A percentile compares a stretch with the other conserved stretches of the same genome.
These are phyloP conservation scores for Damaliscus lunatus DNA, from an alignment of 2,113 vertebrate species.

Conservation along the genomic window DNA sequence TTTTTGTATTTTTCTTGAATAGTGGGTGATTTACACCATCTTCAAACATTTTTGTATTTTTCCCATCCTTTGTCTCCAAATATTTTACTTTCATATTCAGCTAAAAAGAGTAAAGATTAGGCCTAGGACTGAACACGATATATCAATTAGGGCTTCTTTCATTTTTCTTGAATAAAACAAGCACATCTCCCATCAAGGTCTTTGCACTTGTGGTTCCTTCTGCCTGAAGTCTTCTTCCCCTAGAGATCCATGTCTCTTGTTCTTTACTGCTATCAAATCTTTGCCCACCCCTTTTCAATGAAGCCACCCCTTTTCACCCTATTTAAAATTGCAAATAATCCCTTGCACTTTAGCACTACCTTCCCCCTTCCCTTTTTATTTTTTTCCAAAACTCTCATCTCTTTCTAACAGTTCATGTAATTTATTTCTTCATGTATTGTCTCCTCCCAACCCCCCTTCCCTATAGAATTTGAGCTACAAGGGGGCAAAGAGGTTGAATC, in stretches of 20 bases:
- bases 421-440: not conserved
- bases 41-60: not conserved
- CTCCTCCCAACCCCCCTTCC: not conserved
- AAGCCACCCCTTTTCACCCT: not conserved
- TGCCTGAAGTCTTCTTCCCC: not conserved
- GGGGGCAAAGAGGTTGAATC: not conserved
- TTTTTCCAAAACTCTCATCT: not conserved
- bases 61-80: constrained; percentile 11
- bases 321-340: constrained; percentile 23
- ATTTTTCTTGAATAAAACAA: constrained; percentile 27
- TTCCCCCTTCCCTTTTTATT: not conserved
- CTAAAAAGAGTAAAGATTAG: not conserved
- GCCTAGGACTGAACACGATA: not conserved
- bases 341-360: not conserved
- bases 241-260: not conserved
- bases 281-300: not conserved
- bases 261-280: not conserved
- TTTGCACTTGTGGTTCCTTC: not conserved
- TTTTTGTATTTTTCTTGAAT: constrained; percentile 16
- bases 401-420: not conserved
- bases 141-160: not conserved
- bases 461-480: not conserved
- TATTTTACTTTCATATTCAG: constrained; percentile 26
- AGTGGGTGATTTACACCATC: constrained; percentile 15
- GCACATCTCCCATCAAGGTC: not conserved